phyloP scores from a whole-genome alignment of 1,140 invertebrate genomes.

The Pseudobourletiella spinata region DNA sequence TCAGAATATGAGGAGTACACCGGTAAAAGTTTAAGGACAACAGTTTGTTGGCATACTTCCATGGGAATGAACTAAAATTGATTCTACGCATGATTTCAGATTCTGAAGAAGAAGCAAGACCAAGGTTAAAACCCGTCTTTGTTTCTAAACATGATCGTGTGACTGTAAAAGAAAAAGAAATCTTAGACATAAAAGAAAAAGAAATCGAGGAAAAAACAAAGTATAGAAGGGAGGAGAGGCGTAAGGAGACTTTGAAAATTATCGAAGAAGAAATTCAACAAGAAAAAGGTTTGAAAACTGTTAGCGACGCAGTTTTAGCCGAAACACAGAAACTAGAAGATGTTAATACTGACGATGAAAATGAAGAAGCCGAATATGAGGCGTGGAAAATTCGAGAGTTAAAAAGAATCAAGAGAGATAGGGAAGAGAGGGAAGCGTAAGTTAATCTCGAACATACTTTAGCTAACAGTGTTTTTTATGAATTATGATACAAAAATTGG shows the following conservation, averaged over 20 bases:
- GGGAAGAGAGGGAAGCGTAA: constrained; percentile 86
- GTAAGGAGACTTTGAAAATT: constrained; percentile 74
- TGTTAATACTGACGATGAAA: constrained; percentile 94
- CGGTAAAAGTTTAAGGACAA: too few relatives aligned
- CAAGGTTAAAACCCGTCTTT: constrained; percentile 92
- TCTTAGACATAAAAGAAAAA: constrained; percentile 73
- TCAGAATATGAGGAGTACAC: constrained; percentile 79
- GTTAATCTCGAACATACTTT: constrained; percentile 33
- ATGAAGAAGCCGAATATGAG: constrained; percentile 93
- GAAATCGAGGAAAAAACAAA: constrained; percentile 68
- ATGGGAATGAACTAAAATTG: too few relatives aligned
- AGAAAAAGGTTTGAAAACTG: constrained; percentile 48
- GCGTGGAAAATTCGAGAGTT: constrained; percentile 95
- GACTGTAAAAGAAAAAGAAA: constrained; percentile 89
- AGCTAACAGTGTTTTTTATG: constrained; percentile 2
- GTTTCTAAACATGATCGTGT: constrained; percentile 88
- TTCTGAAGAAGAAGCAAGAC: constrained; percentile 76
- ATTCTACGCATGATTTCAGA: too few relatives aligned
- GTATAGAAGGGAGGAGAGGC: constrained; percentile 68
- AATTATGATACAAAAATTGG: not conserved
- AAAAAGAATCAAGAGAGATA: constrained; percentile 88
- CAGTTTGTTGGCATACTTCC: too few relatives aligned
- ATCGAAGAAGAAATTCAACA: constrained; percentile 82
- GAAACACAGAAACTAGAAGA: constrained; percentile 56
- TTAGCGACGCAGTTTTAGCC: constrained; percentile 40